Conservation (phyloP, 1,140 invertebrate genomes). For the Triops cancriformis region DNA sequence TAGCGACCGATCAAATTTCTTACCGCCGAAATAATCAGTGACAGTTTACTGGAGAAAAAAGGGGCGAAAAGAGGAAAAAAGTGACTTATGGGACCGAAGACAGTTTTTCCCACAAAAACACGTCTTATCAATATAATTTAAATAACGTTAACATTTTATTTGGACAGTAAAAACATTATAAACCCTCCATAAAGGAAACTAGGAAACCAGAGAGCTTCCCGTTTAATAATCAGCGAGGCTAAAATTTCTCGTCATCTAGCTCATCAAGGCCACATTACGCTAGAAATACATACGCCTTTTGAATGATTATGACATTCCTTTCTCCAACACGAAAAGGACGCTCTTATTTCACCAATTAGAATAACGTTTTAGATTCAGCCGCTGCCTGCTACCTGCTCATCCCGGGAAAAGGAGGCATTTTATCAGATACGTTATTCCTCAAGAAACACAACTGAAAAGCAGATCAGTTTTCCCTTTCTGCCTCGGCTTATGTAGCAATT, state of each 20-base stretch:
- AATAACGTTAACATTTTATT: neutral
- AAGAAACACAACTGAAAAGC: neutral
- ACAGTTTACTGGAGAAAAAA: neutral
- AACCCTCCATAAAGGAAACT: neutral
- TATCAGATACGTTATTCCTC: neutral
- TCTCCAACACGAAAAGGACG: neutral
- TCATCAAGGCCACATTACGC: neutral
- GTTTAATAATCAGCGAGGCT: neutral
- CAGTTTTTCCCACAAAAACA: neutral
- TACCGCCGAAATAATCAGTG: neutral
- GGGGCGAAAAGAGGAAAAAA: neutral
- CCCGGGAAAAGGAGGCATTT: neutral
- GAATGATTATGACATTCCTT: neutral
- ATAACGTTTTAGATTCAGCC: neutral
- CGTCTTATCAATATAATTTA: neutral
- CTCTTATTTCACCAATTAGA: slow-evolving; percentile 1
- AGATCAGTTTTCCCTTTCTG: neutral
- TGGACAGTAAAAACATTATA: neutral
- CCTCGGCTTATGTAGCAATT: neutral
- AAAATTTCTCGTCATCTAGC: neutral
- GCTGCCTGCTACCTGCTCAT: neutral
- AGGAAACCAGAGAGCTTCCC: neutral
- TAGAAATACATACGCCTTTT: neutral
- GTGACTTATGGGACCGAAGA: neutral
- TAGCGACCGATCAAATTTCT: neutral